Percentiles rank a stretch among this genome's conserved stretches.
phyloP scores from a whole-genome alignment of 2,888 invertebrate genomes.

The Sthenelais limicola region DNA sequence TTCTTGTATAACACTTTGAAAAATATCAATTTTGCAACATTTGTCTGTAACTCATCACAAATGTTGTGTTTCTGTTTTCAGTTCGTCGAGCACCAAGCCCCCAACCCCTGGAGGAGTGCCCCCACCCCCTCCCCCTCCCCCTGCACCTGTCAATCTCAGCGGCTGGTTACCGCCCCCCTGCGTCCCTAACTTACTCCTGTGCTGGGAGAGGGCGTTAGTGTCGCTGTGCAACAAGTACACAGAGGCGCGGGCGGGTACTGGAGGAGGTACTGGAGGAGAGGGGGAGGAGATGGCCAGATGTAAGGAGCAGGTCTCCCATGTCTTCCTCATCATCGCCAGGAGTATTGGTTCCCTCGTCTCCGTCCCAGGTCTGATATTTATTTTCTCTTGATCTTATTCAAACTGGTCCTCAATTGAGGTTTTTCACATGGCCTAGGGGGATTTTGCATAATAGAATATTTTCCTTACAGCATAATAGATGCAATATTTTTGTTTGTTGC shows the following conservation, averaged over 20 bases:
- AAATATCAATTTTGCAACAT: too few species aligned
- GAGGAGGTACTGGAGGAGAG: neutral
- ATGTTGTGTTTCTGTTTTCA: too few species aligned
- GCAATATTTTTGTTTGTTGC: too few species aligned
- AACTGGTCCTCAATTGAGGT: neutral
- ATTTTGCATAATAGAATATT: too few species aligned
- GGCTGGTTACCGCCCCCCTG: slow-evolving; percentile 9
- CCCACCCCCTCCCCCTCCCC: neutral
- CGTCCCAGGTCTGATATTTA: slow-evolving; percentile 1
- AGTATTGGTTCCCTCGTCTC: slow-evolving; percentile 34
- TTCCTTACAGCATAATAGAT: too few species aligned
- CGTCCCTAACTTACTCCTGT: neutral
- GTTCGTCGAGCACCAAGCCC: too few species aligned
- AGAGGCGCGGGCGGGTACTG: neutral
- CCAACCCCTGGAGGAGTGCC: too few species aligned
- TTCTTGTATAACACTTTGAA: too few species aligned
- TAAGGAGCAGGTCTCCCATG: neutral
- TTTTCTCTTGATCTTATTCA: neutral
- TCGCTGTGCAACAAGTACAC: neutral
- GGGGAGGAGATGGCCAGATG: too few species aligned
- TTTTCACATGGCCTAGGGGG: neutral
- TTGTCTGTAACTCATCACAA: too few species aligned
- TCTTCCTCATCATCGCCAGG: slow-evolving; percentile 22
- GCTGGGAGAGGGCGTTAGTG: slow-evolving; percentile 8
- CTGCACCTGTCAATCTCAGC: neutral